Percentiles rank a stretch among this genome's conserved stretches.
Conservation (phyloP, 2,113 vertebrate species). For the Seriola quinqueradiata region DNA sequence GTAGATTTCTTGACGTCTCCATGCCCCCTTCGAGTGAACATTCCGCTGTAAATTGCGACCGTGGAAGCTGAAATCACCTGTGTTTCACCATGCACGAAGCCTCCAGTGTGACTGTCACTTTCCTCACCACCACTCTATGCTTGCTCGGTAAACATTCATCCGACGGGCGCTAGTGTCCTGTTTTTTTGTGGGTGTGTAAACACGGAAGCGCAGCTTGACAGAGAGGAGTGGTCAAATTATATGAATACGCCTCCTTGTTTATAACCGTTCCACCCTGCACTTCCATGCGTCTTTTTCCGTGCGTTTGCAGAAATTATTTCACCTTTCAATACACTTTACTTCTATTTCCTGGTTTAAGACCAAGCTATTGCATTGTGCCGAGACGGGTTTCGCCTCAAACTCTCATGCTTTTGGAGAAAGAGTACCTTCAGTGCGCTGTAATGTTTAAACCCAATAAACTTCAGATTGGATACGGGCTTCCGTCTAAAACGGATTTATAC, state of each 20-base stretch:
- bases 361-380: neutral
- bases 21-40: constrained; percentile 96
- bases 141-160: constrained; percentile 77
- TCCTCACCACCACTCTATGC: constrained; percentile 67
- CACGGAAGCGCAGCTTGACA: constrained; percentile 83
- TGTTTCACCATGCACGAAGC: constrained; percentile 77
- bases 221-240: constrained; percentile 38
- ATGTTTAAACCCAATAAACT: neutral
- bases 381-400: neutral
- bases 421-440: neutral
- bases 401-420: neutral
- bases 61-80: constrained; percentile 78
- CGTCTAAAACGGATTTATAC: neutral
- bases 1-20: constrained; percentile 98
- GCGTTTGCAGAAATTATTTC: neutral
- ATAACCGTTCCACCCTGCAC: constrained; percentile 24
- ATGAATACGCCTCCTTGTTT: constrained; percentile 61
- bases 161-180: constrained; percentile 63
- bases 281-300: neutral
- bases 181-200: constrained; percentile 84
- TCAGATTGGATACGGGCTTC: neutral
- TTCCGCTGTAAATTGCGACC: constrained; percentile 84
- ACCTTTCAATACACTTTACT: too few relatives aligned
- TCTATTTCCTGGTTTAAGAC: neutral
- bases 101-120: constrained; percentile 79